Conservation (phyloP, 2,797 vertebrate species). For the Silurus lanzhouensis region DNA sequence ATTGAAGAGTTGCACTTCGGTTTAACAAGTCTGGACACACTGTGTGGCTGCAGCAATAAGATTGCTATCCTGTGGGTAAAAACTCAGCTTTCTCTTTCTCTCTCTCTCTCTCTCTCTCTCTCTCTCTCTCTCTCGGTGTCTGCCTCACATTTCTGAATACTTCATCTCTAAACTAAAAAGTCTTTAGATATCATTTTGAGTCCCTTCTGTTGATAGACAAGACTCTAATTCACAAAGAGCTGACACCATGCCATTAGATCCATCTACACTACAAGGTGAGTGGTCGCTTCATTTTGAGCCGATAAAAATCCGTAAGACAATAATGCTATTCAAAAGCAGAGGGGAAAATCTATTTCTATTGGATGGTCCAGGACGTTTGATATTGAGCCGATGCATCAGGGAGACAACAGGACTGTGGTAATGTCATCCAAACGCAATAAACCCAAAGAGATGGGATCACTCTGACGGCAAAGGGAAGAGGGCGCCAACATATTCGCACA, state of each 20-base stretch:
- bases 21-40: constrained; percentile 38
- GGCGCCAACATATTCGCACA: constrained; percentile 16
- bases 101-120: neutral
- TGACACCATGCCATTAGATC: constrained; percentile 31
- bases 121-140: neutral
- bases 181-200: neutral
- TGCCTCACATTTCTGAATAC: constrained; percentile 17
- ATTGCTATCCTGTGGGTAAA: constrained; percentile 34
- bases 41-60: constrained; percentile 29
- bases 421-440: constrained; percentile 49
- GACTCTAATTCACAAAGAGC: constrained; percentile 37
- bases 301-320: constrained; percentile 47
- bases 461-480: constrained; percentile 24
- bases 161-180: constrained; percentile 14
- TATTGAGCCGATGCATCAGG: constrained; percentile 44
- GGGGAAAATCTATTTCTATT: constrained; percentile 45
- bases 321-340: constrained; percentile 47
- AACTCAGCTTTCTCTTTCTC: constrained; percentile 3
- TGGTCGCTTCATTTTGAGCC: constrained; percentile 27
- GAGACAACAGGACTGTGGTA: constrained; percentile 39
- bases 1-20: constrained; percentile 14
- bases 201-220: constrained; percentile 33
- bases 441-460: constrained; percentile 40
- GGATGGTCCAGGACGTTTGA: constrained; percentile 39
- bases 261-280: constrained; percentile 35